Evolutionary conservation across 1,140 invertebrate genomes (phyloP).

Genomic region (Euschistus heros): DNA sequence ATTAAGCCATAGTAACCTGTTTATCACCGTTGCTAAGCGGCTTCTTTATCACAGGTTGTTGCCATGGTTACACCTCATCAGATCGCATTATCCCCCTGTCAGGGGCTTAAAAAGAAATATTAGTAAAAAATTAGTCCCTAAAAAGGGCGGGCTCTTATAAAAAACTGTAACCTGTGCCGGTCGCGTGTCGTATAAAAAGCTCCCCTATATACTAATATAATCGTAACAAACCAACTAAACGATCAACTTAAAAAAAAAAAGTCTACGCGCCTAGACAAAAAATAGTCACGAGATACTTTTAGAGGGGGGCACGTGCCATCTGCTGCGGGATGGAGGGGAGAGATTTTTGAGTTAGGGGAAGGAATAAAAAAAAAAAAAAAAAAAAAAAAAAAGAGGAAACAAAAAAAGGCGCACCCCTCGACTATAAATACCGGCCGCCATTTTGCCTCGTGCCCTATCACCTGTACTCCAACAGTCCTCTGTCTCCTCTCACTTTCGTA

Average conservation of each 20-base stretch:
- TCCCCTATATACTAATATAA: neutral
- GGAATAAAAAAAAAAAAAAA: neutral
- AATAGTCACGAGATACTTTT: too few species aligned
- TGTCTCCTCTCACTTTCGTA: neutral
- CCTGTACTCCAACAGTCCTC: neutral
- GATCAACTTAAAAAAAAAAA: neutral
- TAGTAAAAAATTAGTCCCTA: neutral
- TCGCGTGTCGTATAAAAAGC: neutral
- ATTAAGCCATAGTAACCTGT: too few species aligned
- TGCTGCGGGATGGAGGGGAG: neutral
- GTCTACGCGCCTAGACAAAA: too few species aligned
- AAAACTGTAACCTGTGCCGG: neutral
- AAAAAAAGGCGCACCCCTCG: neutral
- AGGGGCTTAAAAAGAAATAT: neutral
- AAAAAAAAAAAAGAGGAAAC: neutral
- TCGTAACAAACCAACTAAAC: conserved; percentile 10
- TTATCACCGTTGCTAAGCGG: too few species aligned
- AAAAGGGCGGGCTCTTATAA: neutral
- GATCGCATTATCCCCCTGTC: too few species aligned
- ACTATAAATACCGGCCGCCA: conserved; percentile 4
- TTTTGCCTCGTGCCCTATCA: neutral
- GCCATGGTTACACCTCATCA: too few species aligned
- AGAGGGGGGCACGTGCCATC: neutral
- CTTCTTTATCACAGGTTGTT: too few species aligned
- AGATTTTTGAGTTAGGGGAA: neutral